Conservation (phyloP, 2,797 vertebrate genomes). For the Darevskia mixta region DNA sequence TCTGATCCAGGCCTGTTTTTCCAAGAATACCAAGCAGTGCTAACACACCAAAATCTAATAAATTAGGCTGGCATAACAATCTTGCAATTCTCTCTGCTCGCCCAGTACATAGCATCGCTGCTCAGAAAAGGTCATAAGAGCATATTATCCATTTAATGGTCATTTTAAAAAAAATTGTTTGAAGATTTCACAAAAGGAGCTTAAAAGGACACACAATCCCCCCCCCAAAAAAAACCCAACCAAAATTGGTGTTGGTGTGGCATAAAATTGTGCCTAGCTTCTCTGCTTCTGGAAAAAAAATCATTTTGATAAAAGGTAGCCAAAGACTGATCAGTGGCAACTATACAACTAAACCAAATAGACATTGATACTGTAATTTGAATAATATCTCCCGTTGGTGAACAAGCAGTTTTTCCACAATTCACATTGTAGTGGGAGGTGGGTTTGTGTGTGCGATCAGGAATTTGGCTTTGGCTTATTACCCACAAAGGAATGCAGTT, state of each 20-base stretch:
- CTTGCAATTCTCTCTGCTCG: not conserved
- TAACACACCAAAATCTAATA: not conserved
- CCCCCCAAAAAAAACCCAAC: not conserved
- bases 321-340: not conserved
- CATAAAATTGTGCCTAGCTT: not conserved
- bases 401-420: no score
- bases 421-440: no score
- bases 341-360: not conserved
- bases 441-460: no score
- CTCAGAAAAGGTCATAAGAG: not conserved
- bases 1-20: conserved; percentile 18
- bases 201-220: not conserved
- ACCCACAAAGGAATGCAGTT: not conserved
- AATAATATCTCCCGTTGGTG: no score
- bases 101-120: not conserved
- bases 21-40: not conserved
- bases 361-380: no score
- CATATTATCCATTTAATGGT: not conserved
- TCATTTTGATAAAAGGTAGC: not conserved
- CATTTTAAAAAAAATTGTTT: not conserved
- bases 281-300: not conserved
- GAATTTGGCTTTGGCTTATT: no score
- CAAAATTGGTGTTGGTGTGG: not conserved
- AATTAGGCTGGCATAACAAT: not conserved
- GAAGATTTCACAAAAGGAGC: not conserved